phyloP scores from a whole-genome alignment of 2,888 invertebrate genomes.

The Eudasyphora cyanicolor region DNA sequence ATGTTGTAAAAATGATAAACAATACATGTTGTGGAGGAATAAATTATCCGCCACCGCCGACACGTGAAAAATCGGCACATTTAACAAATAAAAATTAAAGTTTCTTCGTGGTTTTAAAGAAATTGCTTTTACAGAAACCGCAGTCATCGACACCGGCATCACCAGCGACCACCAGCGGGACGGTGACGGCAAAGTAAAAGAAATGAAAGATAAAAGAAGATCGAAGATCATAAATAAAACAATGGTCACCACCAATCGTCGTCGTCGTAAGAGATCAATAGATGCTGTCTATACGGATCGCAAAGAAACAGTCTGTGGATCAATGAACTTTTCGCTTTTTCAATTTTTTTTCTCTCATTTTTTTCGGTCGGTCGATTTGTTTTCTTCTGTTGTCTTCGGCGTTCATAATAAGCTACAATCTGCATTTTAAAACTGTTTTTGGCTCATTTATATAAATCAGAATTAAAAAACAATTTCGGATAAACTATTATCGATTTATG shows the following conservation, averaged over 20 bases:
- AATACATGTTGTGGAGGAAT: not conserved
- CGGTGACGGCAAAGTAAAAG: not conserved
- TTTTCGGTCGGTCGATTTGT: not conserved
- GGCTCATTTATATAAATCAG: not conserved
- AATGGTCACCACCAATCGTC: too few species aligned
- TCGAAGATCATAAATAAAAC: constrained; percentile 10
- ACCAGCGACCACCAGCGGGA: not conserved
- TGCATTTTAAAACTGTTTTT: constrained; percentile 2
- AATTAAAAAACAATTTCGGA: not conserved
- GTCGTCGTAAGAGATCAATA: constrained; percentile 17
- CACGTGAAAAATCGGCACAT: not conserved
- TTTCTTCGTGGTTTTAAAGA: not conserved
- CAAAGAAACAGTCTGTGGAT: not conserved
- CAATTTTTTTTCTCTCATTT: not conserved
- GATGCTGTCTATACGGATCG: constrained; percentile 7
- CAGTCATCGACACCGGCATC: not conserved
- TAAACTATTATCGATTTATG: not conserved
- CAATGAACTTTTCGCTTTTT: constrained; percentile 32
- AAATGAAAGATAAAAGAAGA: constrained; percentile 28
- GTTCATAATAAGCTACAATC: not conserved
- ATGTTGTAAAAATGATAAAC: not conserved
- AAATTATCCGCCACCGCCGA: not conserved
- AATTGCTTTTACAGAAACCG: too few species aligned
- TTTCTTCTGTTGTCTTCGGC: not conserved
- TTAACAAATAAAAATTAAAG: not conserved